Percentiles rank a stretch among this genome's conserved stretches.
phyloP scores from a whole-genome alignment of 2,113 vertebrate genomes.

The Phalacrocorax carbo region DNA sequence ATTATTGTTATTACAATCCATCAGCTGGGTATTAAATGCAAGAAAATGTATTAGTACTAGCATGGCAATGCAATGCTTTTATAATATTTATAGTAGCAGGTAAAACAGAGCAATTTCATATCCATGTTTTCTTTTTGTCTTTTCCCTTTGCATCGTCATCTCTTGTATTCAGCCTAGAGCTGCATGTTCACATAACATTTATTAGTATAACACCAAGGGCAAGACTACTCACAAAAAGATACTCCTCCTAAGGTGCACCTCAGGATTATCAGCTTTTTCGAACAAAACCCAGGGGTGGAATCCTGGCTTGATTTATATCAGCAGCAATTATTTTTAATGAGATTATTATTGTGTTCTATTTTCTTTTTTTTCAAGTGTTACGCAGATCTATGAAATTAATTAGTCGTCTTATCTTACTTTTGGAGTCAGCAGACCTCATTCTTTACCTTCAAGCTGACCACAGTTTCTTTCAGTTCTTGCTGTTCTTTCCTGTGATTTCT shows the following conservation, averaged over 20 bases:
- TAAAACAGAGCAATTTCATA: neutral
- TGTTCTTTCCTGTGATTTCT: neutral
- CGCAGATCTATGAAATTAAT: neutral
- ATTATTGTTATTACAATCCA: neutral
- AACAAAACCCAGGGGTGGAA: neutral
- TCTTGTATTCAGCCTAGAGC: neutral
- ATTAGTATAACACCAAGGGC: neutral
- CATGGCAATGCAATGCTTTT: neutral
- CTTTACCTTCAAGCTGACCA: neutral
- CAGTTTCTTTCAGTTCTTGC: neutral
- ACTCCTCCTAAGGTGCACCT: neutral
- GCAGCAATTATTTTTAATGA: neutral
- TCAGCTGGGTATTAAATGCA: neutral
- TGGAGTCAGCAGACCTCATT: neutral
- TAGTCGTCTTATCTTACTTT: neutral
- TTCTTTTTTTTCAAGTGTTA: neutral
- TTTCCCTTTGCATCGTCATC: neutral
- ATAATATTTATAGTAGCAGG: neutral
- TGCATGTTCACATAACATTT: neutral
- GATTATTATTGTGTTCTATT: neutral
- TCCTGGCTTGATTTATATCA: neutral
- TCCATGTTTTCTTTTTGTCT: neutral
- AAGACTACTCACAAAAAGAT: neutral
- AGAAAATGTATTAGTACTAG: neutral
- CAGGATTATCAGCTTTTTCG: neutral